These are phyloP conservation scores for Trachythela sp. DNA, from an alignment of 64 coral and sea anemone species.

Conservation along the genomic window DNA sequence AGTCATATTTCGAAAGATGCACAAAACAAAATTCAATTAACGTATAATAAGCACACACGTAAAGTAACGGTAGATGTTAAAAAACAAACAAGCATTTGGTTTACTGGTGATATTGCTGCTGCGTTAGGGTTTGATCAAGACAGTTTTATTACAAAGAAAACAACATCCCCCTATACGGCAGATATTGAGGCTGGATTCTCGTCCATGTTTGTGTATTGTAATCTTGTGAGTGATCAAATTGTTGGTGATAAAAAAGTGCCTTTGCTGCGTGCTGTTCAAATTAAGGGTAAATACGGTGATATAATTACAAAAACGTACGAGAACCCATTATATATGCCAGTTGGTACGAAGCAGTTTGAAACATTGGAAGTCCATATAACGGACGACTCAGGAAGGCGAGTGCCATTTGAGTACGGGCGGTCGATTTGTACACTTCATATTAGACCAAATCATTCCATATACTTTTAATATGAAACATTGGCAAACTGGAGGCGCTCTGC, in stretches of 20 bases:
- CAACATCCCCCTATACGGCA: background rate
- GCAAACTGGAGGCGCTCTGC: too few relatives aligned
- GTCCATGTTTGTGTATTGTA: background rate
- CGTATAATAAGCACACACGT: too few relatives aligned
- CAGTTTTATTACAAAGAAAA: background rate
- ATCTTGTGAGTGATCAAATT: background rate
- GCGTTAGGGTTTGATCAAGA: background rate
- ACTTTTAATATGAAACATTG: too few relatives aligned
- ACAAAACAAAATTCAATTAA: background rate
- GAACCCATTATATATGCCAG: background rate
- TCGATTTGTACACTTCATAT: background rate
- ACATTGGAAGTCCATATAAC: background rate
- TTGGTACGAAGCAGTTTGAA: background rate
- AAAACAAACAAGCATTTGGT: too few relatives aligned
- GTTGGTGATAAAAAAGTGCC: background rate
- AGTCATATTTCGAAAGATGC: background rate
- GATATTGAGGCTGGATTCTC: background rate
- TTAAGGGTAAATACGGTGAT: background rate
- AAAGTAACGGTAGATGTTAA: too few relatives aligned
- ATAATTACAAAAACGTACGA: background rate
- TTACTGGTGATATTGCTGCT: slow-evolving; percentile 13
- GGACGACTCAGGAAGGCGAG: background rate
- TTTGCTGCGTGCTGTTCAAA: background rate
- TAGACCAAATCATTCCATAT: background rate
- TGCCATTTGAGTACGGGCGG: background rate